Conservation (phyloP, 1,140 invertebrate genomes). For the Heliconius himera region DNA sequence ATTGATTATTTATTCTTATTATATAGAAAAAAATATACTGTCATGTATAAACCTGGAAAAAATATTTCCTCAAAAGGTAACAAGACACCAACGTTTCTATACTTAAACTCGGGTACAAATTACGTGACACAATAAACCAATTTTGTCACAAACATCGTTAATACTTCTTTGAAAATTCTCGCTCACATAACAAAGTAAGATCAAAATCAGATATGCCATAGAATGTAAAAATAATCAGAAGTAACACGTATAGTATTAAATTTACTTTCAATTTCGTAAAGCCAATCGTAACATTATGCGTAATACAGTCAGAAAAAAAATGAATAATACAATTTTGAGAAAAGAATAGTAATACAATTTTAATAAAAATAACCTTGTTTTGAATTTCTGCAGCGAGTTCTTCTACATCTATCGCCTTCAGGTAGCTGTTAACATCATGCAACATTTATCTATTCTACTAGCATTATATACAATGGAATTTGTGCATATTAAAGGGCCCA, state of each 20-base stretch:
- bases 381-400: slow-evolving; percentile 17
- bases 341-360: slow-evolving; percentile 4
- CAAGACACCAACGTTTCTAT: neutral
- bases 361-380: slow-evolving; percentile 40
- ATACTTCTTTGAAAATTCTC: slow-evolving; percentile 8
- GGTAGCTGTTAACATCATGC: slow-evolving; percentile 44
- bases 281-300: no score
- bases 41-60: no score
- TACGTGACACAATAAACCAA: slow-evolving; percentile 1
- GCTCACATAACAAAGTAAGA: slow-evolving; percentile 15
- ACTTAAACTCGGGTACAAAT: neutral
- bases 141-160: slow-evolving; percentile 7
- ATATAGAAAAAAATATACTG: no score
- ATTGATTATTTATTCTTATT: no score
- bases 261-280: neutral
- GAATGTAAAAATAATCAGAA: neutral
- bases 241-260: neutral
- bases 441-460: slow-evolving; percentile 24
- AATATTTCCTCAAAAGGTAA: no score
- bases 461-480: neutral
- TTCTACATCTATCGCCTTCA: slow-evolving; percentile 6
- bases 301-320: no score
- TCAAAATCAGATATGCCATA: neutral
- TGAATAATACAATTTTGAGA: no score
- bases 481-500: no score